These are phyloP conservation scores for Eledone cirrhosa DNA, from an alignment of 2,888 invertebrate genomes.

Conservation along the genomic window DNA sequence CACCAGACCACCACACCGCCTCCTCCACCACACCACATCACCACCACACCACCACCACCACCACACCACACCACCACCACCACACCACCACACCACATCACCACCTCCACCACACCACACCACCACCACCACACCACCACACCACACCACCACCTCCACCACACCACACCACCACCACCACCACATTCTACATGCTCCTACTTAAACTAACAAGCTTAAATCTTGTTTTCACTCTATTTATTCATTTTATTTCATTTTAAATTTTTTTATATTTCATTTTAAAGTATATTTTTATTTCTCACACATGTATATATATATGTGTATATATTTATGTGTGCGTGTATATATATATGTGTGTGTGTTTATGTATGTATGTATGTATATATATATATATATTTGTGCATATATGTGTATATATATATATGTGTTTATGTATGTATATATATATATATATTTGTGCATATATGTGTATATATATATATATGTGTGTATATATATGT, in stretches of 20 bases:
- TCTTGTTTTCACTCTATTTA: background rate
- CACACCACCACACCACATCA: no score
- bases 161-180: no score
- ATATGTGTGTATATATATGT: no score
- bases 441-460: background rate
- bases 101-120: no score
- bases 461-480: no score
- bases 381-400: background rate
- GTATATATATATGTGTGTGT: background rate
- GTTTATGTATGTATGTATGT: background rate
- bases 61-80: no score
- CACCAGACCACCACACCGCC: no score
- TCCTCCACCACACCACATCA: no score
- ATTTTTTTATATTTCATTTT: background rate
- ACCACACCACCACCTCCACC: no score
- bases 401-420: background rate
- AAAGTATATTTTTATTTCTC: background rate
- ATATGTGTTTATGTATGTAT: background rate
- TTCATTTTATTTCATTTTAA: background rate
- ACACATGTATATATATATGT: background rate
- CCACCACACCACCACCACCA: no score
- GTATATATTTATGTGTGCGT: background rate
- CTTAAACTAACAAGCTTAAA: background rate
- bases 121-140: no score
- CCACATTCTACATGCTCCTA: background rate